Base-by-base conservation (phyloP, 2,113 vertebrate species). In the Butastur rufipennis region DNA sequence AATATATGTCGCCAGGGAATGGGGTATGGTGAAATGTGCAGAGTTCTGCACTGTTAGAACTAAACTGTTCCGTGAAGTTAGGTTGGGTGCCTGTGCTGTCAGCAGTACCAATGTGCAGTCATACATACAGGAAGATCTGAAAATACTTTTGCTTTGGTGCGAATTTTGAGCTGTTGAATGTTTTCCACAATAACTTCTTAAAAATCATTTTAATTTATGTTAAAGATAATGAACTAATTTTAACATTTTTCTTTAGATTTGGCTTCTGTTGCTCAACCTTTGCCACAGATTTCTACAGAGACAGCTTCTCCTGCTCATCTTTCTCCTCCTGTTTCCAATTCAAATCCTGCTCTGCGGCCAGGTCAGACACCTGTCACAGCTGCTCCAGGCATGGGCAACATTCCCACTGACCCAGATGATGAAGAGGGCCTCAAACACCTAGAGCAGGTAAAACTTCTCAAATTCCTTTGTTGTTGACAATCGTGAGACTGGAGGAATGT, bases 351-450 rank as follows among this genome's bases (percentile, higher is more conserved):
- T 96, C 94, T 98, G 66, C 91, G 95, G 53, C 88, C 98, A 42
- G 97, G 97, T 86, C 98, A 98, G 70, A 89, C 95, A 13, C 94
- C 97, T 63, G 97, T 97, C 7, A 93, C 95, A 38, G 98, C 97
- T 95, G 98, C 98, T 95, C 98, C 98, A 65, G 98, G 98, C 34
- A 98, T 98, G 98, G 97, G 98, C 38, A 96, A 71, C 90, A 95
- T 98, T 95, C 93, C 98, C 65, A 81, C 98, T 43, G 99, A 99
- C 84, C 97, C 99, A 50, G 99, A 99, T 98, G 99, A 99, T 96
- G 99, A 99, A 84, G 99, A 99, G 95, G 99, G 99, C 83, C 98
- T 99, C 78, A 99, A 99, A 97, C 99, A 99, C 96, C 98, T 99
- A 98, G 99, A 99, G 75, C 99, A 99, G 99, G 99, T 99, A 96